phyloP scores from a whole-genome alignment of 2,113 vertebrate species.

The Pangasianodon hypophthalmus region DNA sequence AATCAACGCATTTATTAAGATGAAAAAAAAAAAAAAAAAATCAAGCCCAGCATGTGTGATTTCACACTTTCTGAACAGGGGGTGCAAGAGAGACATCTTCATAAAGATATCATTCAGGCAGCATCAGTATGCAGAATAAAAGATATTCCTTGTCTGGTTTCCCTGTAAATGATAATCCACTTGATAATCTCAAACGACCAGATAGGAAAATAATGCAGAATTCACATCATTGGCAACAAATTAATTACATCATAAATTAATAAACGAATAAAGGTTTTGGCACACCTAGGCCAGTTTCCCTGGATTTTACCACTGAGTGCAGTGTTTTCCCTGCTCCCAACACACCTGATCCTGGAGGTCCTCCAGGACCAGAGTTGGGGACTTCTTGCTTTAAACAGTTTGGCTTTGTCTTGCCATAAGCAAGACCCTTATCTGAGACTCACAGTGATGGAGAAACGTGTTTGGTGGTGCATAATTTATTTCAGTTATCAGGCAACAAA shows the following conservation, averaged over 20 bases:
- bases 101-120: background rate
- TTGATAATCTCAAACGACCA: background rate
- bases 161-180: background rate
- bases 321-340: background rate
- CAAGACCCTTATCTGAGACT: background rate
- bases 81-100: background rate
- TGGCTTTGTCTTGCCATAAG: background rate
- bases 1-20: background rate
- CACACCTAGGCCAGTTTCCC: background rate
- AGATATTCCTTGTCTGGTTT: background rate
- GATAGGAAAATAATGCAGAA: background rate
- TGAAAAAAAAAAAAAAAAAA: background rate
- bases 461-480: slow-evolving; percentile 24
- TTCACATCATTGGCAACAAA: background rate
- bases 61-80: background rate
- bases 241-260: background rate
- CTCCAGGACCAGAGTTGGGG: background rate
- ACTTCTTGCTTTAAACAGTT: background rate
- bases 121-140: background rate
- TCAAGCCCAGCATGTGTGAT: background rate
- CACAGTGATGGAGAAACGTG: background rate
- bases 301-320: background rate
- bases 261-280: background rate
- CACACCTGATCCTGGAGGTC: background rate
- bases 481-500: slow-evolving; percentile 6